phyloP scores from a whole-genome alignment of 2,113 vertebrate species.

The Chaenogobius annularis region DNA sequence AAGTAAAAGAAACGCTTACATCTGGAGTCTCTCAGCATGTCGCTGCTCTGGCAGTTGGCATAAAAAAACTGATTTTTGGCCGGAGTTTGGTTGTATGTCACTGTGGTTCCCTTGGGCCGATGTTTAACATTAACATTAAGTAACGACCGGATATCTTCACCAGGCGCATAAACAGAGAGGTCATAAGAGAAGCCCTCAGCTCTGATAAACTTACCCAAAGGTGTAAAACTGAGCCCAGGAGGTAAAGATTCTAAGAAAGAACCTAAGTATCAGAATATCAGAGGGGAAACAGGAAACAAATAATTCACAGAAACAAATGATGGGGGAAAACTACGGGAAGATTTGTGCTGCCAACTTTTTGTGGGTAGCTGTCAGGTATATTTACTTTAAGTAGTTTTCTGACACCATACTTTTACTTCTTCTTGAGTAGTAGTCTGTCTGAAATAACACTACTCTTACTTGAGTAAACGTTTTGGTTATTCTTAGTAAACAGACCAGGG shows the following conservation, averaged over 20 bases:
- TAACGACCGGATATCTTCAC: conserved; percentile 17
- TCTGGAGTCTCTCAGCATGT: conserved; percentile 1
- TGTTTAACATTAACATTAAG: conserved; percentile 30
- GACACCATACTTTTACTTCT: no score
- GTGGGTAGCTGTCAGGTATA: no score
- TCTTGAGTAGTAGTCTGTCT: no score
- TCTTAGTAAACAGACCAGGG: no score
- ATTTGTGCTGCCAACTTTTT: no score
- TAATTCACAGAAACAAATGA: neutral
- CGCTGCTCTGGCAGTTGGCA: neutral
- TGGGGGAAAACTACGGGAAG: no score
- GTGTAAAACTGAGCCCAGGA: conserved; percentile 17
- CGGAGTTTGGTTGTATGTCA: conserved; percentile 11
- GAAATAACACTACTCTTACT: no score
- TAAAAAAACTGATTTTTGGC: conserved; percentile 2
- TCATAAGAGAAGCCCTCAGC: conserved; percentile 51
- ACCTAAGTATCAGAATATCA: neutral
- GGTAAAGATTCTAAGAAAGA: conserved; percentile 34
- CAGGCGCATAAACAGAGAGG: conserved; percentile 37
- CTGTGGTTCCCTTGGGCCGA: conserved; percentile 15
- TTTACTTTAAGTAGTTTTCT: no score
- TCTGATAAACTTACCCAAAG: conserved; percentile 20
- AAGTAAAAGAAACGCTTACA: neutral
- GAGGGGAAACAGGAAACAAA: neutral
- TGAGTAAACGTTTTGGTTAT: no score